phyloP scores from a whole-genome alignment of 1,140 invertebrate species.

The Apis dorsata region DNA sequence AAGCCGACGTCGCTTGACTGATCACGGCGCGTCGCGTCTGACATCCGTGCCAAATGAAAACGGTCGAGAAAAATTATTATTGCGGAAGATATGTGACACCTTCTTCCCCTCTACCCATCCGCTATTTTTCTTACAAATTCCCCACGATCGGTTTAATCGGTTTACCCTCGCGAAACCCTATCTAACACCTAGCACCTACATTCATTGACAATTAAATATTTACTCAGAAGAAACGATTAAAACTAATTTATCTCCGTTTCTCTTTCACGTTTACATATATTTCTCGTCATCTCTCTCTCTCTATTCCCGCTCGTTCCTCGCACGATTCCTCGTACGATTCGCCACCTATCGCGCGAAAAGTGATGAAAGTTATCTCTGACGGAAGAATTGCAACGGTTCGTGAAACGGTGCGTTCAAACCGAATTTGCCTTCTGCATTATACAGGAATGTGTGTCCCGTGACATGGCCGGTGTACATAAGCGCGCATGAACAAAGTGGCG shows the following conservation, averaged over 20 bases:
- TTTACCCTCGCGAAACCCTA: neutral
- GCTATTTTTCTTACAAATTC: neutral
- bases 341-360: neutral
- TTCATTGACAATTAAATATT: too few species aligned
- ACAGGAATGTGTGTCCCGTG: conserved; percentile 72
- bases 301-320: neutral
- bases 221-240: neutral
- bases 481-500: conserved; percentile 59
- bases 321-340: neutral
- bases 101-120: neutral
- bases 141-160: conserved; percentile 17
- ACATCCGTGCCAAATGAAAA: conserved; percentile 69
- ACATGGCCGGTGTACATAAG: conserved; percentile 58
- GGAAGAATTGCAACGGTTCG: conserved; percentile 10
- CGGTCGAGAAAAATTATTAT: conserved; percentile 67
- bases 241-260: neutral
- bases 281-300: neutral
- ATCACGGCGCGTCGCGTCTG: conserved; percentile 64
- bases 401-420: conserved; percentile 16
- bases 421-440: conserved; percentile 75
- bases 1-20: conserved; percentile 68
- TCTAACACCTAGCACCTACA: too few species aligned
- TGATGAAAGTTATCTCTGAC: conserved; percentile 19
- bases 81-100: conserved; percentile 54
- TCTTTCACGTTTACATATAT: too few species aligned